Evolutionary conservation across 2,888 invertebrate species (phyloP).

Genomic region (Prionchulus punctatus): DNA sequence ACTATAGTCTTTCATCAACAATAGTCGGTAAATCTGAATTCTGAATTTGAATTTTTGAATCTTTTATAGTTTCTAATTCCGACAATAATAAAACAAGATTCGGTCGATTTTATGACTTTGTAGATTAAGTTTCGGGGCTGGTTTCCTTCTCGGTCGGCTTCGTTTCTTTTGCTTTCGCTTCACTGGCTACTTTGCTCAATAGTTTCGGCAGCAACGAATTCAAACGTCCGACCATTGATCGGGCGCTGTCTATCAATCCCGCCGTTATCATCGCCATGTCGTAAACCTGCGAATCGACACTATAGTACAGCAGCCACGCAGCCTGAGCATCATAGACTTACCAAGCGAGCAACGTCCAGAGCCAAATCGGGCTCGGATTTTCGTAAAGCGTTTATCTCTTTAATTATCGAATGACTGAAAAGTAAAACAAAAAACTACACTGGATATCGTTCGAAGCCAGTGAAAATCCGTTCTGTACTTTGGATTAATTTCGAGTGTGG

Average conservation of each 20-base stretch:
- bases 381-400: constrained; percentile 60
- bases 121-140: no score
- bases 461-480: constrained; percentile 44
- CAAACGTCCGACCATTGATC: constrained; percentile 62
- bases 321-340: constrained; percentile 32
- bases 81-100: no score
- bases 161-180: no score
- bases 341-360: constrained; percentile 65
- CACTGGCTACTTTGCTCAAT: neutral
- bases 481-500: constrained; percentile 81
- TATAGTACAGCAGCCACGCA: no score
- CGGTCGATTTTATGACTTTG: no score
- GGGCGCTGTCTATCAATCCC: constrained; percentile 76
- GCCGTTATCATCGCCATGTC: constrained; percentile 87
- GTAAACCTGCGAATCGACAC: constrained; percentile 58
- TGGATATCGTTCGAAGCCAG: constrained; percentile 21
- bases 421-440: constrained; percentile 1
- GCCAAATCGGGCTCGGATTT: constrained; percentile 61
- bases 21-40: no score
- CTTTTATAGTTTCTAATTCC: no score
- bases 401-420: constrained; percentile 65
- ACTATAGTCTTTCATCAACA: no score
- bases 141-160: no score
- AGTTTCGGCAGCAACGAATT: constrained; percentile 53
- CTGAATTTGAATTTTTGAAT: no score